Evolutionary conservation across 2,888 invertebrate genomes (phyloP), one percentile per base, ranked within the genome.

Genomic region (Diadegma fenestrale): DNA sequence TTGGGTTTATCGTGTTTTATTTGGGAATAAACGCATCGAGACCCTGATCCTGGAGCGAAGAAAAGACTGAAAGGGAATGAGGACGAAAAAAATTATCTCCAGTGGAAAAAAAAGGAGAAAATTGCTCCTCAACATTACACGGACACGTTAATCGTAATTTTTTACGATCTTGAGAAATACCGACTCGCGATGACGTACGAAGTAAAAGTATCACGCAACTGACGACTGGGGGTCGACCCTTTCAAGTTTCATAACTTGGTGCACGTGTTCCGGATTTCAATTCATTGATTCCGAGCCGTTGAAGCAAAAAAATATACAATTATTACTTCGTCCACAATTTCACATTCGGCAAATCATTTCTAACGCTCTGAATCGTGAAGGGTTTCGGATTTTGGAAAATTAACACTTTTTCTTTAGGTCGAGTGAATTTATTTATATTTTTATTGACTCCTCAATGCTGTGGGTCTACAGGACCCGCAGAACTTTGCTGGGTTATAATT

Each of bases 241-340:
- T 26, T n/a, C 8, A 58, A 58, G 45, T 82, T 82, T 82, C 82
- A 66, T 82, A 78, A 82, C 41, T 48, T 71, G 51, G 6, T 19
- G 58, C 43, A 66, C 82, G 82, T 82, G 78, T 82, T 72, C 22
- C 66, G 82, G 71, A 58, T 82, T 71, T 72, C 33, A 82, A 78
- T 78, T 54, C 43, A 7, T 33, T 64, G 33, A 43, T 77, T 77
- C 43, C 33, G 2, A 58, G 26, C 14, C 22, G 26, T 58, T 54
- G 54, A 45, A 71, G 72, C 66, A 68, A 66, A 68, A 54, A 64
- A 26, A 22, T n/a, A n/a, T 61, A 48, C 43, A n/a, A 69, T 48
- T 19, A n/a, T 12, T 61, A 63, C 51, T 69, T 61, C 19, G 5
- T 64, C 6, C 19, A 64, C 22, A 41, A 41, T 64, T 64, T 64